These are phyloP conservation scores for Diceros bicornis DNA, from an alignment of 2,797 vertebrate genomes.

Conservation along the genomic window DNA sequence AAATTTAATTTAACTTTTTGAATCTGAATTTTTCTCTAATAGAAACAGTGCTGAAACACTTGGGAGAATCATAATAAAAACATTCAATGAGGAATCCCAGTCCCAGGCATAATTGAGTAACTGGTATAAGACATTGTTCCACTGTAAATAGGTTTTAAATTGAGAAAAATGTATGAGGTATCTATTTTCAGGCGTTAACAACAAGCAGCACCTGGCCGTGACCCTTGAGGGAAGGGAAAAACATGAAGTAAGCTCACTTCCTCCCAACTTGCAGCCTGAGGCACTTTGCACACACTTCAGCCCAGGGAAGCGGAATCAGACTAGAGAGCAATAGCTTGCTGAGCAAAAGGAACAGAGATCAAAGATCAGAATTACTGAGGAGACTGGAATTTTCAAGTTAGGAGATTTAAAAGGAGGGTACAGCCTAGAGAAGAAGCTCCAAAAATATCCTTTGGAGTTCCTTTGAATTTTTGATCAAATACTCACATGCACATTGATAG, in stretches of 20 bases:
- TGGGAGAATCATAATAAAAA: not conserved
- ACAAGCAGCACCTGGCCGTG: not conserved
- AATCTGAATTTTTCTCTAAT: constrained; percentile 73
- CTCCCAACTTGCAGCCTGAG: not conserved
- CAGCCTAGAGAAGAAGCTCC: not conserved
- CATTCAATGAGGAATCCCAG: not conserved
- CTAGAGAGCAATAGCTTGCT: not conserved
- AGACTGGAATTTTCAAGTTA: not conserved
- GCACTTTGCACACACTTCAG: not conserved
- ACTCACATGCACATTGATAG: not conserved
- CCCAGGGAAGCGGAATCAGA: not conserved
- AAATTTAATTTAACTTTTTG: constrained; percentile 63
- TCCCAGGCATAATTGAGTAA: not conserved
- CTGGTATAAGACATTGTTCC: not conserved
- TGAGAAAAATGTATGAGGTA: not conserved
- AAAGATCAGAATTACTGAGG: not conserved
- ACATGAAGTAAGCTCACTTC: not conserved
- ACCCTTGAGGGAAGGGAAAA: not conserved
- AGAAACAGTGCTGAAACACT: not conserved
- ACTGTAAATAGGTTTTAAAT: not conserved
- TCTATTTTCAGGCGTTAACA: not conserved
- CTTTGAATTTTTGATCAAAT: not conserved
- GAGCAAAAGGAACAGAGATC: not conserved
- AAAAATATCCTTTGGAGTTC: not conserved
- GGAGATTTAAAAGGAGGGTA: not conserved